Conservation (phyloP, 2,797 vertebrate species). For the Pseudochromis fuscus region DNA sequence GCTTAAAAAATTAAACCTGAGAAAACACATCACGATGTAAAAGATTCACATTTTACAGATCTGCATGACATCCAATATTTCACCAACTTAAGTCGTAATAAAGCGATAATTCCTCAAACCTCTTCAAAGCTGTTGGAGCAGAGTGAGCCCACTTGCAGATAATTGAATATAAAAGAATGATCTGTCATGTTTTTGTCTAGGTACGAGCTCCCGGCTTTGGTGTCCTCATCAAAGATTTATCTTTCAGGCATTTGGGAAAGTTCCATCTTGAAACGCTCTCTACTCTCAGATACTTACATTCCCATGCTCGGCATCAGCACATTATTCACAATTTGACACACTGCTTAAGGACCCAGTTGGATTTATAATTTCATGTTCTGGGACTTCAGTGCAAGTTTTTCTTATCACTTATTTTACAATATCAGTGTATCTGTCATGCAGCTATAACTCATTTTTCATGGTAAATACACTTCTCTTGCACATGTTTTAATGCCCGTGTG, state of each 20-base stretch:
- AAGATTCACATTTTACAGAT: slow-evolving; percentile 11
- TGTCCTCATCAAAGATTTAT: slow-evolving; percentile 69
- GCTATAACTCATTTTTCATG: slow-evolving; percentile 16
- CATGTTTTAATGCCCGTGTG: not conserved
- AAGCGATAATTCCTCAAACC: slow-evolving; percentile 38
- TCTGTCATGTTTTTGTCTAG: slow-evolving; percentile 58
- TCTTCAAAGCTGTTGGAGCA: slow-evolving; percentile 40
- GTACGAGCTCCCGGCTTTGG: slow-evolving; percentile 49
- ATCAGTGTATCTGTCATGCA: slow-evolving; percentile 6
- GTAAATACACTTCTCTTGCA: not conserved
- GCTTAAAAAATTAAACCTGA: slow-evolving; percentile 20
- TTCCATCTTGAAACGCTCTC: slow-evolving; percentile 57
- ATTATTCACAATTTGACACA: slow-evolving; percentile 59
- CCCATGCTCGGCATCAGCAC: slow-evolving; percentile 41
- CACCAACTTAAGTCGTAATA: slow-evolving; percentile 48
- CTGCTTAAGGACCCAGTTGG: slow-evolving; percentile 36
- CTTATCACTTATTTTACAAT: slow-evolving; percentile 32
- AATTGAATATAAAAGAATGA: slow-evolving; percentile 50
- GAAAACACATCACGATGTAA: slow-evolving; percentile 11
- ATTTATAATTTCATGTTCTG: slow-evolving; percentile 44
- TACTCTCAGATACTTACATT: slow-evolving; percentile 51
- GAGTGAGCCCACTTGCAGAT: slow-evolving; percentile 47
- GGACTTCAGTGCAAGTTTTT: slow-evolving; percentile 29
- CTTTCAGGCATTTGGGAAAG: slow-evolving; percentile 64
- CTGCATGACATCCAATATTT: slow-evolving; percentile 32